Conservation (phyloP, 2,113 vertebrate species). For the Oryctolagus cuniculus region mOryCun1.1 NC_091439.1:54013001-54013500, state of each 20-base stretch:
- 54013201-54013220: background rate
- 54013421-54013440: background rate
- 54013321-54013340: constrained; percentile 17
- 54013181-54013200: constrained; percentile 37
- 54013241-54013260: background rate
- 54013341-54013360: constrained; percentile 8
- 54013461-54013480: background rate
- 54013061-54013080: too few species aligned
- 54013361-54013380: background rate
- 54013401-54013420: constrained; percentile 5
- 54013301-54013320: constrained; percentile 37
- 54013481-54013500: constrained; percentile 26
- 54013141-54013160: too few species aligned
- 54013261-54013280: background rate
- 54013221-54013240: background rate
- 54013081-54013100: too few species aligned
- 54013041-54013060: too few species aligned
- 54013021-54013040: too few species aligned
- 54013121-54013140: too few species aligned
- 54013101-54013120: too few species aligned
- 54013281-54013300: background rate
- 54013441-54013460: background rate
- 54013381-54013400: background rate
- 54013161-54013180: background rate
- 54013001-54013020: too few species aligned